A percentile compares a stretch with the other conserved stretches of the same genome.
Conservation (phyloP, 1,140 invertebrate species). For the Drosophila malerkotliana region DNA sequence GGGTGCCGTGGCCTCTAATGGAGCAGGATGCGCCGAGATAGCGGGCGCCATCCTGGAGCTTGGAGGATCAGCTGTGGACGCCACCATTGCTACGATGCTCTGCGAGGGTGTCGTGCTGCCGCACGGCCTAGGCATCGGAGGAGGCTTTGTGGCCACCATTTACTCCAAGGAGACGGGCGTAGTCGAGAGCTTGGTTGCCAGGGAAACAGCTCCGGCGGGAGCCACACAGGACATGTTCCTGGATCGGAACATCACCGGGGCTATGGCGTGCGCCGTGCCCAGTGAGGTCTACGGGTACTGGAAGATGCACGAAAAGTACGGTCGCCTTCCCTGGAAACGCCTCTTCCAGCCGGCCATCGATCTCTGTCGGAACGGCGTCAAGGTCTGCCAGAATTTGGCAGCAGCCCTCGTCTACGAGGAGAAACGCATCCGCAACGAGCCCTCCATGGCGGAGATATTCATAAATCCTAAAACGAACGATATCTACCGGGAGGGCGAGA, state of each 20-base stretch:
- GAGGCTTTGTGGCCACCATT: constrained; percentile 93
- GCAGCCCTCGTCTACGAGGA: constrained; percentile 86
- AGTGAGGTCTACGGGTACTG: constrained; percentile 95
- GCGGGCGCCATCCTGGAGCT: constrained; percentile 88
- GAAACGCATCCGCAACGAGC: constrained; percentile 86
- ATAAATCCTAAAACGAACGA: constrained; percentile 87
- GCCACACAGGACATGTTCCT: constrained; percentile 89
- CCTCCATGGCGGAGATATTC: constrained; percentile 87
- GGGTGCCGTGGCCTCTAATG: constrained; percentile 92
- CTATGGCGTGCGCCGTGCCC: constrained; percentile 93
- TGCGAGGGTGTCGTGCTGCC: constrained; percentile 94
- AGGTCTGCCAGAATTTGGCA: constrained; percentile 89
- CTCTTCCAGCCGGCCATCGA: constrained; percentile 92
- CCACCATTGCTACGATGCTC: constrained; percentile 93
- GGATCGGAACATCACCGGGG: constrained; percentile 84
- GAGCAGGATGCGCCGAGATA: constrained; percentile 89
- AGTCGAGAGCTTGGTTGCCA: constrained; percentile 89
- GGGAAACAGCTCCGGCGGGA: constrained; percentile 91
- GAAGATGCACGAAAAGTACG: constrained; percentile 90
- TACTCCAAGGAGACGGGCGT: constrained; percentile 88
- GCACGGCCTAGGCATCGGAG: constrained; percentile 94
- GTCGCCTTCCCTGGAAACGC: constrained; percentile 91
- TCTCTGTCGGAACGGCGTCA: constrained; percentile 89
- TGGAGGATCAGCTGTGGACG: constrained; percentile 94
- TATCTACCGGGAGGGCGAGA: constrained; percentile 88